phyloP scores from a whole-genome alignment of 2,888 invertebrate species.

The Augochlorella aurata region DNA sequence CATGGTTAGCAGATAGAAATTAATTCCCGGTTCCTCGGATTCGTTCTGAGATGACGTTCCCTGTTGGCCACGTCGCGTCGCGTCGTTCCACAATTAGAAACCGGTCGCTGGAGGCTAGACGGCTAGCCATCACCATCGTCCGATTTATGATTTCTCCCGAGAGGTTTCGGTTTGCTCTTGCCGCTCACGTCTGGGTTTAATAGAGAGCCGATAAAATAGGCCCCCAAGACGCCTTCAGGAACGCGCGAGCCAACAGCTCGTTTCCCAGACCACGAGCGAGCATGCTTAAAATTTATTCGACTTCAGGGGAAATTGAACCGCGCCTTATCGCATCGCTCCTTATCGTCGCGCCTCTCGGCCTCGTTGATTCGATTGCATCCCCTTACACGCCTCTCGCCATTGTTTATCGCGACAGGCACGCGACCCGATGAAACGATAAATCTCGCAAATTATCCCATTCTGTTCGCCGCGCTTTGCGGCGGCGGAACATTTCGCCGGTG shows the following conservation, averaged over 20 bases:
- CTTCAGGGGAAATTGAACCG: constrained; percentile 28
- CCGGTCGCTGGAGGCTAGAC: too few species aligned
- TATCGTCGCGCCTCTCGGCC: constrained; percentile 11
- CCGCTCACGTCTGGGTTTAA: constrained; percentile 32
- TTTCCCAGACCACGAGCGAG: too few species aligned
- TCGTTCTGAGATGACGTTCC: too few species aligned
- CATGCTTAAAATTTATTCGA: constrained; percentile 44
- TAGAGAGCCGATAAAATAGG: constrained; percentile 24
- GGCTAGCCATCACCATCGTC: not conserved
- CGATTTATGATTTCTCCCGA: constrained; percentile 2
- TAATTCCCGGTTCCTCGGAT: too few species aligned
- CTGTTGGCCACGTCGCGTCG: too few species aligned
- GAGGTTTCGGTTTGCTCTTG: not conserved
- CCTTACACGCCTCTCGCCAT: not conserved
- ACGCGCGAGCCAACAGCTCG: too few species aligned
- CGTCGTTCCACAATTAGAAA: not conserved
- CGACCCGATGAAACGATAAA: not conserved
- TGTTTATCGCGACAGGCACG: constrained; percentile 11
- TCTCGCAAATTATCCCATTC: not conserved
- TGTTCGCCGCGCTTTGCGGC: not conserved
- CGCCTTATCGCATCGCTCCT: constrained; percentile 6
- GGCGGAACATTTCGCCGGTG: not conserved
- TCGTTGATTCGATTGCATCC: constrained; percentile 15
- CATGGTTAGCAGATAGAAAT: too few species aligned
- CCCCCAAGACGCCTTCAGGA: not conserved